phyloP scores from a whole-genome alignment of 2,797 vertebrate genomes.

The Dermochelys coriacea region DNA sequence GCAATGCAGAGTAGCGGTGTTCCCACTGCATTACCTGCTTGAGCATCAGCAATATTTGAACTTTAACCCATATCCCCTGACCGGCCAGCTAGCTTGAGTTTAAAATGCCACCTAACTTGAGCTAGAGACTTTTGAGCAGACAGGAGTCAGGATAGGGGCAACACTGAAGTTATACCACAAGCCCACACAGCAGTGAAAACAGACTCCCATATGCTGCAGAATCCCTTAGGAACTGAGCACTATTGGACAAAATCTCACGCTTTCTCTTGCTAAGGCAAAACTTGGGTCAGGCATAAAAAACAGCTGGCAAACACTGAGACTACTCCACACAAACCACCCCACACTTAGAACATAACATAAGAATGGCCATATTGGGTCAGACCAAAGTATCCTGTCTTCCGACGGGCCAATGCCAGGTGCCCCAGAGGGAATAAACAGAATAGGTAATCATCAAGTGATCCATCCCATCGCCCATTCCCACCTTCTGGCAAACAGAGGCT shows the following conservation, averaged over 20 bases:
- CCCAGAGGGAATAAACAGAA: too few species aligned
- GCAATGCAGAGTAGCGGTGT: background rate
- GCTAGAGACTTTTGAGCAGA: background rate
- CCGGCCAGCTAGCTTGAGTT: accelerated
- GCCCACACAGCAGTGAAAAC: background rate
- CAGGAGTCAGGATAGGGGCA: background rate
- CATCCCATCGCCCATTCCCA: too few species aligned
- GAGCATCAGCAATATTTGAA: too few species aligned
- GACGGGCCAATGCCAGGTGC: too few species aligned
- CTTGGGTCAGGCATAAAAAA: background rate
- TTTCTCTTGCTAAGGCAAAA: background rate
- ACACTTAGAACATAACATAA: too few species aligned
- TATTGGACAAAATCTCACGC: too few species aligned
- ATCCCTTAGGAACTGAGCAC: background rate
- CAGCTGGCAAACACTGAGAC: too few species aligned
- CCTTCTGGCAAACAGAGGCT: too few species aligned
- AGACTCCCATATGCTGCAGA: background rate
- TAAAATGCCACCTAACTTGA: background rate
- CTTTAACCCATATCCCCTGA: background rate
- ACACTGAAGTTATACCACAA: background rate
- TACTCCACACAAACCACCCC: too few species aligned
- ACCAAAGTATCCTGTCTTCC: too few species aligned
- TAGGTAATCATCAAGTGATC: too few species aligned
- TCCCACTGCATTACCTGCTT: background rate
- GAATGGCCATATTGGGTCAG: too few species aligned